Percentiles rank a stretch among this genome's conserved stretches.
Evolutionary conservation across 2,113 vertebrate genomes (phyloP).

Genomic region (Aptenodytes patagonicus): DNA sequence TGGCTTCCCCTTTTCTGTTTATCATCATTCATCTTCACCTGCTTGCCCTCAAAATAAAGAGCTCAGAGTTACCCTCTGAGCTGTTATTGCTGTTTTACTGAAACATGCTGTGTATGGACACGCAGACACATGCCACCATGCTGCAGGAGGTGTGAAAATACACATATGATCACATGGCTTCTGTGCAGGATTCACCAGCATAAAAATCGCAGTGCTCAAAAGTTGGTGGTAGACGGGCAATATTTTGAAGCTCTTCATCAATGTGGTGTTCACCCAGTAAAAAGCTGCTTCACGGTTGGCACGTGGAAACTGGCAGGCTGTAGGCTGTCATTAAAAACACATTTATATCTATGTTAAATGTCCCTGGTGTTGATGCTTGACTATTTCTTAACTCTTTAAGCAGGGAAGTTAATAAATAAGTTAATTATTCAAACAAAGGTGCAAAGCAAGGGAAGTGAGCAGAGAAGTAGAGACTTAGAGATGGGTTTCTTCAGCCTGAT

Average conservation of each 20-base stretch:
- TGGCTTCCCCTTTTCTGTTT: background rate
- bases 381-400: background rate
- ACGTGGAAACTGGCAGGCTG: background rate
- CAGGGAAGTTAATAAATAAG: background rate
- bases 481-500: background rate
- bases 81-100: background rate
- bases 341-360: background rate
- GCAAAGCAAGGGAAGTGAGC: background rate
- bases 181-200: background rate
- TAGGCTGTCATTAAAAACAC: background rate
- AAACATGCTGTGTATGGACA: background rate
- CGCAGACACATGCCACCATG: fast-evolving
- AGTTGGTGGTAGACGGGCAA: fast-evolving
- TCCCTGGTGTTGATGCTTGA: background rate
- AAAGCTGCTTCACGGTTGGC: background rate
- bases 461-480: background rate
- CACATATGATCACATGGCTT: fast-evolving
- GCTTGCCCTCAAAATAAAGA: background rate
- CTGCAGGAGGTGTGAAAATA: background rate
- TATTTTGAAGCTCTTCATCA: background rate
- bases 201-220: background rate
- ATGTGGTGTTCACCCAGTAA: background rate
- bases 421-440: background rate
- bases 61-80: background rate
- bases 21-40: background rate